A percentile compares a stretch with the other conserved stretches of the same genome.
Evolutionary conservation across 2,888 invertebrate genomes (phyloP).

Genomic region (Pinctada fucata): DNA sequence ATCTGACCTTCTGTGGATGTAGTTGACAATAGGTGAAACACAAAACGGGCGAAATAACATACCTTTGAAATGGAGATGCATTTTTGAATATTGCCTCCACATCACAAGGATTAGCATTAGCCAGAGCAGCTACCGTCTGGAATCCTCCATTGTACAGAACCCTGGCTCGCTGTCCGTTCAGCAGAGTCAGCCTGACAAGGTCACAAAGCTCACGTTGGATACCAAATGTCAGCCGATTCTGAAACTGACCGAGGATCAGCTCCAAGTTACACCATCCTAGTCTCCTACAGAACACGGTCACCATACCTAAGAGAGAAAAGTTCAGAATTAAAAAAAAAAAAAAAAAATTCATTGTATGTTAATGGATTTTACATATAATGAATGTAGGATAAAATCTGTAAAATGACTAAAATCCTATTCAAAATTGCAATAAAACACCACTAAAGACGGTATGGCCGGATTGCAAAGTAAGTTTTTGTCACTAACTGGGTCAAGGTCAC

Average conservation of each 20-base stretch:
- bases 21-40: no score
- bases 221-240: conserved; percentile 95
- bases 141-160: conserved; percentile 89
- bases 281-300: conserved; percentile 95
- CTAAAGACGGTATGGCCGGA: no score
- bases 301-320: conserved; percentile 85
- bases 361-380: neutral
- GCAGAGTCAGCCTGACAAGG: conserved; percentile 86
- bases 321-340: neutral
- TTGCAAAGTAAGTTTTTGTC: no score
- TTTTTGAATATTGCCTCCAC: conserved; percentile 88
- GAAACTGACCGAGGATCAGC: conserved; percentile 92
- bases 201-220: conserved; percentile 94
- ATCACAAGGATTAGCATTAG: conserved; percentile 83
- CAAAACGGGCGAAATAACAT: neutral
- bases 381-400: neutral
- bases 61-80: conserved; percentile 90
- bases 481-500: no score
- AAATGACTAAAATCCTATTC: no score
- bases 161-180: conserved; percentile 91
- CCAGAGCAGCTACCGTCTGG: conserved; percentile 87
- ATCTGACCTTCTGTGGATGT: no score
- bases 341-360: neutral
- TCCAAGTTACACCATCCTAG: conserved; percentile 95
- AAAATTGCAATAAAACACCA: no score